These are phyloP conservation scores for Heliconius erato DNA, from an alignment of 2,888 invertebrate genomes.

Conservation along the genomic window DNA sequence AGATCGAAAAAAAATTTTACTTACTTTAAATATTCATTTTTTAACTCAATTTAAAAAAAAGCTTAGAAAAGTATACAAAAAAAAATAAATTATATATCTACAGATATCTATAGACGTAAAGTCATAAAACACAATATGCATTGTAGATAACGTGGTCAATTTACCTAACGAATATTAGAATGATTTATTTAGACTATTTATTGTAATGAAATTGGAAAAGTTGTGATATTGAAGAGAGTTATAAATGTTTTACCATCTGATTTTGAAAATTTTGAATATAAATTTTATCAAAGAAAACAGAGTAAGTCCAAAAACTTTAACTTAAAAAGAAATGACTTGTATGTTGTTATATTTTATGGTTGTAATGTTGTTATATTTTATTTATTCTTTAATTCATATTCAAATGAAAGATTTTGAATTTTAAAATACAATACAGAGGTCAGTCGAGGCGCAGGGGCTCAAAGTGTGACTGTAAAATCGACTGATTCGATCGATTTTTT, in stretches of 20 bases:
- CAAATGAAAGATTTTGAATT: too few species aligned
- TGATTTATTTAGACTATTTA: not conserved
- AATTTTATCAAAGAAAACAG: constrained; percentile 6
- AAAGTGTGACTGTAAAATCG: too few species aligned
- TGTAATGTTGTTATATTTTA: too few species aligned
- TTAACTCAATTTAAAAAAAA: too few species aligned
- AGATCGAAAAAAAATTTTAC: too few species aligned
- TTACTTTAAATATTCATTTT: too few species aligned
- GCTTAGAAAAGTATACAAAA: not conserved
- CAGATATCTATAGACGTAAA: too few species aligned
- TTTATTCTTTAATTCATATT: too few species aligned
- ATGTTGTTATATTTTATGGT: not conserved
- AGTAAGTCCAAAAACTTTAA: not conserved
- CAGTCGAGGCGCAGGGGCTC: too few species aligned
- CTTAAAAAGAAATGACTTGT: not conserved
- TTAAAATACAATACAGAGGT: too few species aligned
- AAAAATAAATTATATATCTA: not conserved
- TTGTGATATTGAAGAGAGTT: not conserved
- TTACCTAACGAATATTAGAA: not conserved
- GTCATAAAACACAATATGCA: not conserved
- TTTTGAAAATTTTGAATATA: not conserved
- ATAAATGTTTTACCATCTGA: constrained; percentile 9
- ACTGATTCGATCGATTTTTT: too few species aligned
- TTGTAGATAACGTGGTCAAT: not conserved
- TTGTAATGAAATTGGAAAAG: not conserved